These are phyloP conservation scores for Eudyptes chrysolophus DNA, from an alignment of 2,113 vertebrate genomes.

Conservation along the genomic window DNA sequence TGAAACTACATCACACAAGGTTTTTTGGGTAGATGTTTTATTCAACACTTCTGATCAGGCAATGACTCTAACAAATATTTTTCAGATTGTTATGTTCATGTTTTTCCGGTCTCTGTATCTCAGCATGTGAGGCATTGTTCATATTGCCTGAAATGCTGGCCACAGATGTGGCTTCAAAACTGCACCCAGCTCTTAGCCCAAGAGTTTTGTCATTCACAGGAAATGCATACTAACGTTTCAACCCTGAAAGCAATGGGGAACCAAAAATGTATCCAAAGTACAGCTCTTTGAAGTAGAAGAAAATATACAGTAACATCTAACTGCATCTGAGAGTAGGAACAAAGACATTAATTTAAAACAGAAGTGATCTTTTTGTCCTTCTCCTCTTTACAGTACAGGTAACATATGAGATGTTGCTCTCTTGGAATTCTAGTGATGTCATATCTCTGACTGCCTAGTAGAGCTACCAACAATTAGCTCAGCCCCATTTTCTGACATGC, in stretches of 20 bases:
- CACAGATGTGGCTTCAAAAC: background rate
- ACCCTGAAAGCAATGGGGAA: background rate
- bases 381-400: background rate
- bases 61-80: background rate
- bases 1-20: background rate
- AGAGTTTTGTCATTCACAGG: slow-evolving; percentile 12
- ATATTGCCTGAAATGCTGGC: background rate
- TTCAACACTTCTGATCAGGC: background rate
- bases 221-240: slow-evolving; percentile 34
- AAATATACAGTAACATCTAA: background rate
- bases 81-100: background rate
- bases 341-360: background rate
- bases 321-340: background rate
- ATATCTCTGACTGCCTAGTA: background rate
- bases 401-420: background rate
- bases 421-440: background rate
- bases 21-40: background rate
- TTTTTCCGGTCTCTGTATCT: background rate
- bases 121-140: background rate
- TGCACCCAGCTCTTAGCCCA: background rate
- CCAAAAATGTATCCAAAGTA: background rate
- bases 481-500: background rate
- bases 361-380: background rate
- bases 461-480: background rate
- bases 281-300: slow-evolving; percentile 11